phyloP scores from a whole-genome alignment of 2,888 invertebrate genomes.

The Therioaphis trifolii region DNA sequence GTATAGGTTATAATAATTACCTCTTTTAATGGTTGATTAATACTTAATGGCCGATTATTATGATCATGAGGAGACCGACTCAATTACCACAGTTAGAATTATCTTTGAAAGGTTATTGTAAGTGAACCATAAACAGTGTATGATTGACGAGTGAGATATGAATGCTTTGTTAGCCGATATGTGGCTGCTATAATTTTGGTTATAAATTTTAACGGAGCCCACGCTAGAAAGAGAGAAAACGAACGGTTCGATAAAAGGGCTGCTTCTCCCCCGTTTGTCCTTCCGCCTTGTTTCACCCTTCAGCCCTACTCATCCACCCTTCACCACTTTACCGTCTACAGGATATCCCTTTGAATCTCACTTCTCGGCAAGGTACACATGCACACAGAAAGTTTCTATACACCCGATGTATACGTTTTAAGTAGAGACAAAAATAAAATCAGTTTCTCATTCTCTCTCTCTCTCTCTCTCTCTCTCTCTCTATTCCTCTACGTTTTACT shows the following conservation, averaged over 20 bases:
- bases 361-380: constrained; percentile 19
- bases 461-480: background rate
- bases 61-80: background rate
- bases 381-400: background rate
- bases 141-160: background rate
- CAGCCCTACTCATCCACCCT: background rate
- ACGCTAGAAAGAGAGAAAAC: constrained; percentile 34
- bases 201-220: constrained; percentile 42
- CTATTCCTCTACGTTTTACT: no score
- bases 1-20: no score
- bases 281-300: background rate
- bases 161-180: constrained; percentile 22
- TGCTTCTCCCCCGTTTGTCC: constrained; percentile 28
- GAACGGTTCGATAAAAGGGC: constrained; percentile 59
- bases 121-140: background rate
- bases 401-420: constrained; percentile 27
- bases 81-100: background rate
- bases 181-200: constrained; percentile 36
- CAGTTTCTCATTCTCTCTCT: background rate
- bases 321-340: constrained; percentile 21
- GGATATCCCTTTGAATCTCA: constrained; percentile 38
- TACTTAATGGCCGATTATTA: background rate
- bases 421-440: constrained; percentile 1
- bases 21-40: background rate
- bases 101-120: background rate